These are phyloP conservation scores for Cepphus grylle DNA, from an alignment of 2,113 vertebrate genomes.

Conservation along the genomic window DNA sequence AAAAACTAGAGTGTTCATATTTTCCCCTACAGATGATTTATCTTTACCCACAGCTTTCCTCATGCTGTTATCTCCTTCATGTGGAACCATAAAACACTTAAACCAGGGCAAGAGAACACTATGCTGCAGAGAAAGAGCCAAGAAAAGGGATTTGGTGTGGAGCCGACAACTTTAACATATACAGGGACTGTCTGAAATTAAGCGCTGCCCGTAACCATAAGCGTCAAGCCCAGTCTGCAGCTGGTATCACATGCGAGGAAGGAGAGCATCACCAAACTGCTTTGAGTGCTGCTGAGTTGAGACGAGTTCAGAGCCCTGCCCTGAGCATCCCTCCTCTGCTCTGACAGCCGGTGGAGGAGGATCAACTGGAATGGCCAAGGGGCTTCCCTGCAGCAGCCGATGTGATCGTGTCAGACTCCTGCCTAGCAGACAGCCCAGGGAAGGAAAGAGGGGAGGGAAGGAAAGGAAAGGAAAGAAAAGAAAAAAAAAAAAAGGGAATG, in stretches of 20 bases:
- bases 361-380: conserved; percentile 9
- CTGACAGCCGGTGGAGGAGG: neutral
- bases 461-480: neutral
- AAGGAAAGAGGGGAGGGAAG: neutral
- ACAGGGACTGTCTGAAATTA: neutral
- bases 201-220: neutral
- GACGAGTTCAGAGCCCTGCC: neutral
- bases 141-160: neutral
- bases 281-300: neutral
- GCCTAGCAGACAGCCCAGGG: neutral
- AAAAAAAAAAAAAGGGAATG: neutral
- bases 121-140: neutral
- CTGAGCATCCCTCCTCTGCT: neutral
- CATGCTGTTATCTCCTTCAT: conserved; percentile 38
- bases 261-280: neutral
- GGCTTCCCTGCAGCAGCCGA: conserved; percentile 40
- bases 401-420: neutral
- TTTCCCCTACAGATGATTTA: conserved; percentile 21
- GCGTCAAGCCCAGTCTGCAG: neutral
- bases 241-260: neutral
- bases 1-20: neutral
- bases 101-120: neutral
- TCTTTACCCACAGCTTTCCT: conserved; percentile 31
- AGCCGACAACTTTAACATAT: neutral
- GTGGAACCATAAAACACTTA: conserved; percentile 1